A percentile compares a stretch with the other conserved stretches of the same genome.
These are phyloP conservation scores for Dasyornis broadbenti DNA, from an alignment of 2,113 vertebrate genomes.

Conservation along the genomic window DNA sequence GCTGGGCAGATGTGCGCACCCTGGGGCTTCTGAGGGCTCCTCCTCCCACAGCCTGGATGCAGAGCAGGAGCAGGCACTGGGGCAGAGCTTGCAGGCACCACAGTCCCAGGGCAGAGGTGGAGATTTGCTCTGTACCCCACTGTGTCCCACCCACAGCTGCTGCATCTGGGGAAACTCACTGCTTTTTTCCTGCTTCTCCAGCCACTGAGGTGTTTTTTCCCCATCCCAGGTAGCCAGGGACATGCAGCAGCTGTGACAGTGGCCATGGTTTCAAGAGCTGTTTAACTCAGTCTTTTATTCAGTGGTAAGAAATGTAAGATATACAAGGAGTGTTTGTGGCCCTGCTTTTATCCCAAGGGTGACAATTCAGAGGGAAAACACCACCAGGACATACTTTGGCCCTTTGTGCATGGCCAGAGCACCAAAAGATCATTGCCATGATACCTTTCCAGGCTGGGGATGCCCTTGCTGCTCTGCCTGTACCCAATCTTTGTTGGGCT, in stretches of 20 bases:
- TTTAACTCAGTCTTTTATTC: neutral
- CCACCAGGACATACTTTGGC: neutral
- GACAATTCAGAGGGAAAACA: neutral
- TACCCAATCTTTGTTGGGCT: rapidly evolving
- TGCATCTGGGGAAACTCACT: neutral
- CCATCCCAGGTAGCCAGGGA: too few species aligned
- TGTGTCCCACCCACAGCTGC: neutral
- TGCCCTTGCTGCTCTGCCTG: neutral
- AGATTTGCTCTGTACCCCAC: neutral
- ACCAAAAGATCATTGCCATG: neutral
- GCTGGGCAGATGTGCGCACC: neutral
- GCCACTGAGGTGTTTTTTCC: neutral
- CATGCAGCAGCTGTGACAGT: neutral
- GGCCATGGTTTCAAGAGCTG: neutral
- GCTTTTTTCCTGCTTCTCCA: neutral
- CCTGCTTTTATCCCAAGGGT: neutral
- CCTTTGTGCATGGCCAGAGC: neutral
- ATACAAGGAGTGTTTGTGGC: neutral
- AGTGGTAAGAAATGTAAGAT: neutral
- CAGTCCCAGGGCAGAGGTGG: neutral
- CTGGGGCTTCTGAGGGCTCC: neutral
- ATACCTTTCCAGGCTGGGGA: neutral
- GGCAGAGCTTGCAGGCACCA: neutral
- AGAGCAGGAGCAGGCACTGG: neutral
- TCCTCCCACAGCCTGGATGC: neutral